Evolutionary conservation across 2,113 vertebrate species (phyloP).

Genomic region (Colaptes auratus): DNA sequence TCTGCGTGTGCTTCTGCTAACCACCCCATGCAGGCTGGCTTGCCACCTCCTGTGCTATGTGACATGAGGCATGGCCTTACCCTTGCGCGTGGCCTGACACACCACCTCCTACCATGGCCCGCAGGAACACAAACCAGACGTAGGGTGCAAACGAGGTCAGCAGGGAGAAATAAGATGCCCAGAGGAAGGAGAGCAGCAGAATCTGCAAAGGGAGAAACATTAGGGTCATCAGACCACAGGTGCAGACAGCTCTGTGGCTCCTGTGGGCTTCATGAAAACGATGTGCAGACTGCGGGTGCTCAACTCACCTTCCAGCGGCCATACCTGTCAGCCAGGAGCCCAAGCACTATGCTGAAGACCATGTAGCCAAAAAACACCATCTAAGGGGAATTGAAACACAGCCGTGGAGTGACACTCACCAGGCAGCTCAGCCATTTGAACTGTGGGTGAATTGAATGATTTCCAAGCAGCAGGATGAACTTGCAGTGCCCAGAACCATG

Average conservation of each 20-base stretch:
- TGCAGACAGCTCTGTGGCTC: not conserved
- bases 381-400: slow-evolving; percentile 63
- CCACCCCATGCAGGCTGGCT: rapidly evolving
- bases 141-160: slow-evolving; percentile 93
- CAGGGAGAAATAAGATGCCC: slow-evolving; percentile 92
- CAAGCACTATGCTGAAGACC: slow-evolving; percentile 87
- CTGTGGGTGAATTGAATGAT: rapidly evolving
- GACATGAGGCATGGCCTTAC: slow-evolving; percentile 57
- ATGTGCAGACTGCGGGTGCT: rapidly evolving
- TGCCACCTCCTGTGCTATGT: rapidly evolving
- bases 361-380: slow-evolving; percentile 98
- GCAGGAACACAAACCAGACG: slow-evolving; percentile 92
- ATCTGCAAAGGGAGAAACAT: slow-evolving; percentile 73
- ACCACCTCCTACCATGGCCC: slow-evolving; percentile 92
- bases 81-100: slow-evolving; percentile 90
- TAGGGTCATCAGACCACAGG: not conserved
- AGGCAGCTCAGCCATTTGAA: not conserved
- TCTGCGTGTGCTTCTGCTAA: rapidly evolving
- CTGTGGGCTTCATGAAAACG: rapidly evolving
- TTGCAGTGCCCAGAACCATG: not conserved
- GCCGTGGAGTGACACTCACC: not conserved
- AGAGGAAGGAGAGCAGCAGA: slow-evolving; percentile 87
- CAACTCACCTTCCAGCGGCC: slow-evolving; percentile 91
- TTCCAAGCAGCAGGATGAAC: not conserved
- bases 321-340: slow-evolving; percentile 88